phyloP scores from a whole-genome alignment of 2,113 vertebrate species.

The Struthio camelus region DNA sequence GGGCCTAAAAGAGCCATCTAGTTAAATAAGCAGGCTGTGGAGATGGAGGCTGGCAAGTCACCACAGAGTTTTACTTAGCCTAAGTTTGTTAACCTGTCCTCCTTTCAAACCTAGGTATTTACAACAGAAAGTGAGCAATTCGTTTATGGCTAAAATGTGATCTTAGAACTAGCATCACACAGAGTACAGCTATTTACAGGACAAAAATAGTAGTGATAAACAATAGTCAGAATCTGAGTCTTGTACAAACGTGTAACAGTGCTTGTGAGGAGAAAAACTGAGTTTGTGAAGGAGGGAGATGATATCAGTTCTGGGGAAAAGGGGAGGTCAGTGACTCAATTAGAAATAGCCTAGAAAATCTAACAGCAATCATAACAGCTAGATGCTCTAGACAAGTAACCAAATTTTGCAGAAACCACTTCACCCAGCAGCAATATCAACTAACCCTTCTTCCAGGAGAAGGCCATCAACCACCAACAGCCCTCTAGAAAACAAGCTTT shows the following conservation, averaged over 20 bases:
- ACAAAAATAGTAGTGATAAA: background rate
- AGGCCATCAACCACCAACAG: background rate
- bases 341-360: background rate
- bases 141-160: background rate
- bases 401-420: background rate
- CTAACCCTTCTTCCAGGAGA: background rate
- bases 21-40: background rate
- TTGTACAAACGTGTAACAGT: background rate
- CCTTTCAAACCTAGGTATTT: background rate
- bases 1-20: background rate
- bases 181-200: background rate
- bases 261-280: background rate
- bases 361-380: background rate
- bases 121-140: background rate
- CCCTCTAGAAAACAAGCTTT: background rate
- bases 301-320: background rate
- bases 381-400: background rate
- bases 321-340: background rate
- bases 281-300: background rate
- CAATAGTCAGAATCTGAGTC: background rate
- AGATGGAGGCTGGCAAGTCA: background rate
- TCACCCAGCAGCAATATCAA: background rate
- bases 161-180: background rate
- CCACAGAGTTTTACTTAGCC: background rate
- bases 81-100: background rate